Base-by-base conservation (phyloP, 2,797 vertebrate species). In the Adelosebastes latens region DNA sequence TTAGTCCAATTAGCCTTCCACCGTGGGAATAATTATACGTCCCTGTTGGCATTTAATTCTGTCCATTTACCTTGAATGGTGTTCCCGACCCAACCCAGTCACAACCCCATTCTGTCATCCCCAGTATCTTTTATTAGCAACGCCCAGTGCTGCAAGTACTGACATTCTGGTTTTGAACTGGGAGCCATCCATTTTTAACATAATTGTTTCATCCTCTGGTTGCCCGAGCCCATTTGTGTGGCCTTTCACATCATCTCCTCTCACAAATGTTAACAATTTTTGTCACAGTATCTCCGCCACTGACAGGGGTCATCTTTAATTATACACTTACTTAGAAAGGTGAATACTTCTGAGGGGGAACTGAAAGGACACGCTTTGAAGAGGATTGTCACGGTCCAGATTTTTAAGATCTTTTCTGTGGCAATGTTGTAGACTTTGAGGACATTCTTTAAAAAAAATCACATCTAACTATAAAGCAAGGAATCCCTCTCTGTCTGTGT, bases 231-330 rank as follows among this genome's bases (percentile, higher is more conserved):
- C 62, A 66, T 84, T 77, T 70, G 24, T 52, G 49, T 72, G 77
- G 83, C 87, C 82, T 85, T 87, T 87, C 79, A 82, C 80, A 88
- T 87, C 67, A 79, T 90, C 85, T 72, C 32, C 63, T 67, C 80
- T 85, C 79, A 60, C 75, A 78, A 87, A 81, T 77, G 79, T 79
- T 89, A 87, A 82, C 64, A 80, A 76, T 8, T 87, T 87, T 88
- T 88, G 82, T 79, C 87, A 70, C 24, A 3, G 25, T 79, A 73
- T 89, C 75, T 75, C 34, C 6, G 25, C 81, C 74, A 78, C 80
- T 84, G 91, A 89, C 93, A 92, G 85, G 81, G 79, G 89, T 93
- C 87, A 77, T 82, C 86, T 90, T 88, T 94, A 94, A 94, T 95
- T 89, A 93, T 86, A 77, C 73, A 85, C 65, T 64, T 77, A 72